Evolutionary conservation across 2,797 vertebrate species (phyloP), one percentile per base, ranked within the genome.

Genomic region (Typhlichthys eigenmanni): DNA sequence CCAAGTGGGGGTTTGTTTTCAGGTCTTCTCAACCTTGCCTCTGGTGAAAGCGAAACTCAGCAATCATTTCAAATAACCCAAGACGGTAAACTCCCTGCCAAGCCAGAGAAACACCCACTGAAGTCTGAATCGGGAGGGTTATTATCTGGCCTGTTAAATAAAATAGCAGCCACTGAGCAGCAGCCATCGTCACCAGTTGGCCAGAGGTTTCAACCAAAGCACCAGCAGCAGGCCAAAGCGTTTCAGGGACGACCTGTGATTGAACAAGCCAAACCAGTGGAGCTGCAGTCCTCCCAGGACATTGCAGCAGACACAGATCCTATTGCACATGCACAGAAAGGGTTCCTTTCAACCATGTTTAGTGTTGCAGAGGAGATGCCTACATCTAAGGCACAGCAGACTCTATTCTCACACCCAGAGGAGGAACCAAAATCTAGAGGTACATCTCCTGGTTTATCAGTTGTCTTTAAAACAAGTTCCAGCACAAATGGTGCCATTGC

Each of bases 311-410:
- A 92, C 80, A 92, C 85, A 0, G 85, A 92, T 61, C 76, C 79
- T 13, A 93, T 91, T 71, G 85, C 29, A 70, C 63, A 48, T 54
- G 47, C 76, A 64, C 69, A 86, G 71, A 93, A 92, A 76, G 86
- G 91, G n/a, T 90, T 96, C 65, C 83, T 95, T 47, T 93, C 94
- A 72, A 91, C 92, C 53, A 81, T 96, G 70, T 92, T 95, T 81
- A 90, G 77, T 72, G 71, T 66, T 54, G 86, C 91, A 57, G 92
- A 71, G 60, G 93, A 93, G 75, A 89, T 82, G 54, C 43, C 83
- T 19, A 54, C 56, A 64, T 85, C 91, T 76, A 88, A 86, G 47
- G 48, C 52, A 59, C 69, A 88, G 67, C 85, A 89, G 29, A 55
- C 62, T 72, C 66, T 79, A 60, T 13, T 43, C 29, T 45, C 64